These are phyloP conservation scores for Mythimna ferrago DNA, from an alignment of 2,888 invertebrate genomes.

Conservation along the genomic window DNA sequence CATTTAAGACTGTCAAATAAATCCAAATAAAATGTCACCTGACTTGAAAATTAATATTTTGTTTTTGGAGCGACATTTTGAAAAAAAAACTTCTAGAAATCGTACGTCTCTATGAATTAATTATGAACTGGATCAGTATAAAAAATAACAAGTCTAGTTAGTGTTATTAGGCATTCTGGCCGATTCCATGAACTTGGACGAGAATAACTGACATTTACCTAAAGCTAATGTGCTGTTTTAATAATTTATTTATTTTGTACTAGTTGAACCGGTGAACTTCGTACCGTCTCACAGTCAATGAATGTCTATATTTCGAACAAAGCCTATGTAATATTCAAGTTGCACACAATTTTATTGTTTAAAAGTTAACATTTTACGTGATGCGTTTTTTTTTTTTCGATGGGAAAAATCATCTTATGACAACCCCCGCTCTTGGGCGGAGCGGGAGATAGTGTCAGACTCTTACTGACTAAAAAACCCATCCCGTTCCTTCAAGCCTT, in stretches of 20 bases:
- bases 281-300: too few relatives aligned
- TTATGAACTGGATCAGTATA: constrained; percentile 8
- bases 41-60: not conserved
- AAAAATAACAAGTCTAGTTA: constrained; percentile 2
- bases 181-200: constrained; percentile 2
- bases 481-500: too few relatives aligned
- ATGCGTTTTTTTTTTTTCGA: too few relatives aligned
- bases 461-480: too few relatives aligned
- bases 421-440: too few relatives aligned
- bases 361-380: too few relatives aligned
- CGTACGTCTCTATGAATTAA: not conserved
- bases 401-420: too few relatives aligned
- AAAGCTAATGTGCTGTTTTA: constrained; percentile 15
- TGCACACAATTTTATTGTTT: too few relatives aligned
- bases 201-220: constrained; percentile 10
- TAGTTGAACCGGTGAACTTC: too few relatives aligned
- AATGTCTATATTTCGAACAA: too few relatives aligned
- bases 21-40: not conserved
- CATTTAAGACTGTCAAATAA: not conserved
- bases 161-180: constrained; percentile 7
- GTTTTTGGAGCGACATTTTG: not conserved
- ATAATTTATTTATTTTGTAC: not conserved
- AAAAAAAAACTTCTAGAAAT: not conserved
- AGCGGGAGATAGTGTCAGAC: too few relatives aligned
- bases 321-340: too few relatives aligned